Evolutionary conservation across 2,888 invertebrate species (phyloP), one percentile per base, ranked within the genome.

Genomic region (Gasteruption jaculator): DNA sequence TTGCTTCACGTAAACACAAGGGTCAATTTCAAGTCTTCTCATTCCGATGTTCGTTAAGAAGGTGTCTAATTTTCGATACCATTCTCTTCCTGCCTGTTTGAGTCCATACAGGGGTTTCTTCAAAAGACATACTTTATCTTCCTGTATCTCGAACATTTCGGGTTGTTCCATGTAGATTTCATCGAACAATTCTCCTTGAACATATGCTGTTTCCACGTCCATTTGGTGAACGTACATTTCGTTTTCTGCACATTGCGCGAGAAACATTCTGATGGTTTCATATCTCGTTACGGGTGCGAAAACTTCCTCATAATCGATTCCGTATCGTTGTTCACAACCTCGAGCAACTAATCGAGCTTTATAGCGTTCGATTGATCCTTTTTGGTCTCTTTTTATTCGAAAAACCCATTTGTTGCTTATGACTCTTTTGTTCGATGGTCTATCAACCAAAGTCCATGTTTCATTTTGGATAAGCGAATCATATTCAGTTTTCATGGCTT

Each of bases 281-380:
- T 50, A 52, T 27, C 52, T 46, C 19, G 48, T 49, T 10, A 53
- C 53, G 5, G 52, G 54, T 10, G 53, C 43, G 31, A 54, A 56
- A 2, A 49, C 45, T 30, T 54, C 54, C 5, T 49, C 44, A 30
- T 45, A 52, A 15, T 56, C 53, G 2, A 53, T 36, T 3, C 53
- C 50, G 3, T 33, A 11, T 32, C 19, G 10, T 30, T 56, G 52
- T 8, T 32, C 36, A 31, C 50, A 37, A 8, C 51, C 53, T 7
- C 53, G 34, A 10, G 54, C 57, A 2, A 56, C 56, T 2, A 58
- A 27, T 20, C 52, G 48, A 7, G 54, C 54, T 22, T 53, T 54
- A 6, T 45, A 45, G 32, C 45, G 49, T 12, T 44, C 29, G 8
- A 46, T 38, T 27, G 38, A 8, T 2, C 38, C 46, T 1, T 48